Evolutionary conservation across 1,140 invertebrate species (phyloP).

Genomic region (Sycophaga agraensis): DNA sequence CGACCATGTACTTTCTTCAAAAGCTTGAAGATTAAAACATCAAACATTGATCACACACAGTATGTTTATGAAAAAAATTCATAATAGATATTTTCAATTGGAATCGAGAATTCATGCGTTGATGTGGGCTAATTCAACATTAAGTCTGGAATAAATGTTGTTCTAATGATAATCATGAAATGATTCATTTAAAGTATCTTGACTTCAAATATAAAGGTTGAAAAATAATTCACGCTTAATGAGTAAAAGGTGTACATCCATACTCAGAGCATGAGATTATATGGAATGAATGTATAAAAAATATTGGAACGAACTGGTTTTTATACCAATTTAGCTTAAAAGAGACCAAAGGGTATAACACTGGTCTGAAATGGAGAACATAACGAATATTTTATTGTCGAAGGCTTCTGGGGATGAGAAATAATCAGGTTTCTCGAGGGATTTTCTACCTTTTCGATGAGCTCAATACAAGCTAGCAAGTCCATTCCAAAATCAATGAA

Average conservation of each 20-base stretch:
- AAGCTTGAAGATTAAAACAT: constrained; percentile 9
- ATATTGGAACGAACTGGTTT: neutral
- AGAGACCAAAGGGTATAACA: neutral
- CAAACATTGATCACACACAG: constrained; percentile 6
- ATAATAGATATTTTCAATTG: neutral
- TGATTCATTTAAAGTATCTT: neutral
- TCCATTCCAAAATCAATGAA: constrained; percentile 99
- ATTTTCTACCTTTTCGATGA: constrained; percentile 90
- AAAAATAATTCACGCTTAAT: neutral
- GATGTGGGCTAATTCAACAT: neutral
- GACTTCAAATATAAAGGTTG: neutral
- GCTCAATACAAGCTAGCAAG: constrained; percentile 92
- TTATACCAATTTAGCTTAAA: constrained; percentile 2
- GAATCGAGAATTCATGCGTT: neutral
- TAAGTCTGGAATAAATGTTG: neutral
- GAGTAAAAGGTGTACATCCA: neutral
- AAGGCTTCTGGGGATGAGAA: constrained; percentile 3
- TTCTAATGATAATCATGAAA: neutral
- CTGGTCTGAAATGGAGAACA: constrained; percentile 9
- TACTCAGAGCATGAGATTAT: neutral
- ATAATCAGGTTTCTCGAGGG: constrained; percentile 22
- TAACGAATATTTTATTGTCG: neutral
- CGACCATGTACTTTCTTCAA: neutral
- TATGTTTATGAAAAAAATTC: neutral
- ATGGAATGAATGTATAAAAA: no score